Conservation (phyloP, 2,797 vertebrate genomes). For the Lateolabrax maculatus region DNA sequence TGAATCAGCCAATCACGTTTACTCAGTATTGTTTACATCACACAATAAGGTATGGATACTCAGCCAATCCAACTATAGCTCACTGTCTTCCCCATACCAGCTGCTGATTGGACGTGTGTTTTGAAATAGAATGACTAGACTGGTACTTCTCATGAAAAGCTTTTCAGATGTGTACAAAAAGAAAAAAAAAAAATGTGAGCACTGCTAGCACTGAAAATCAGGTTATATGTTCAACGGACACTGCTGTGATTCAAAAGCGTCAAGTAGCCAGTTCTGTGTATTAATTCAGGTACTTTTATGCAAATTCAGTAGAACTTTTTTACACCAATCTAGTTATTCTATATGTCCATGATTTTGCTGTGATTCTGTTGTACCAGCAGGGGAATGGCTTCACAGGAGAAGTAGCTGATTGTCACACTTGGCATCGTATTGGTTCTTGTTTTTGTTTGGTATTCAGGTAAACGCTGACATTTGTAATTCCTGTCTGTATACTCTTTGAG, state of each 20-base stretch:
- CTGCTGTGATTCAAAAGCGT: constrained; percentile 87
- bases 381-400: constrained; percentile 81
- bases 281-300: constrained; percentile 91
- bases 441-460: constrained; percentile 81
- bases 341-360: constrained; percentile 87
- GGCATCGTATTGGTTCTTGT: constrained; percentile 77
- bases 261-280: constrained; percentile 86
- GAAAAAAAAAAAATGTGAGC: constrained; percentile 71
- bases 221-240: constrained; percentile 85
- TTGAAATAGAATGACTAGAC: constrained; percentile 85
- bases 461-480: constrained; percentile 83
- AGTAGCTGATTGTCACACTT: constrained; percentile 84
- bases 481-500: constrained; percentile 85
- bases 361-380: constrained; percentile 86
- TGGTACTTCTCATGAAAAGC: constrained; percentile 81
- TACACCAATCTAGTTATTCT: constrained; percentile 87
- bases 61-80: constrained; percentile 83
- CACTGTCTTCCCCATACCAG: constrained; percentile 88
- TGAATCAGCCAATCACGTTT: constrained; percentile 87
- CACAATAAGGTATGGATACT: constrained; percentile 82
- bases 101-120: constrained; percentile 84
- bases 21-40: constrained; percentile 88
- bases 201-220: constrained; percentile 84
- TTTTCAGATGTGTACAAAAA: constrained; percentile 70
- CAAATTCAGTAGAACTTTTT: constrained; percentile 84